Conservation (phyloP, 2,113 vertebrate genomes). For the Gopherus evgoodei region DNA sequence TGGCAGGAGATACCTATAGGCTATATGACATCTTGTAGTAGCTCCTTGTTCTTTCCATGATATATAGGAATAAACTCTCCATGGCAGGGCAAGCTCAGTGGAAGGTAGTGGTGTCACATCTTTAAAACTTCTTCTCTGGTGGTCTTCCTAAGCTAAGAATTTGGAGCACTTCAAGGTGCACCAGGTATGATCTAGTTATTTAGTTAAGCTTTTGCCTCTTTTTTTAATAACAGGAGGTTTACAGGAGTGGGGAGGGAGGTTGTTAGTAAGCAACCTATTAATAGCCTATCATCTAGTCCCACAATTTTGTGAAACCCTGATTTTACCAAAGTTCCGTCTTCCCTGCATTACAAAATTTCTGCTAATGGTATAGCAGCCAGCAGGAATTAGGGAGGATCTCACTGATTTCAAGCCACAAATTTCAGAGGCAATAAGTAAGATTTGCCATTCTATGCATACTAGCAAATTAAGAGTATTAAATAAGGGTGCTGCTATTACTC, state of each 20-base stretch:
- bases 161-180: not conserved
- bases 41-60: not conserved
- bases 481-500: not conserved
- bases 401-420: not conserved
- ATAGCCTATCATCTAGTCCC: not conserved
- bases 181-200: not conserved
- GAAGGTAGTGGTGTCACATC: not conserved
- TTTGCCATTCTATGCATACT: not conserved
- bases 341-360: not conserved
- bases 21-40: not conserved
- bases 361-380: not conserved
- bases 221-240: not conserved
- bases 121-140: not conserved
- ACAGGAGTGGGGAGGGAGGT: not conserved
- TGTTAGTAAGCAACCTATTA: not conserved
- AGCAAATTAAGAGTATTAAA: slow-evolving; percentile 9
- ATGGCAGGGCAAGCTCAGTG: not conserved
- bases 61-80: not conserved
- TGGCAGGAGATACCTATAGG: not conserved
- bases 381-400: not conserved
- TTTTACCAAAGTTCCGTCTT: not conserved
- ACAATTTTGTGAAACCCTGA: not conserved
- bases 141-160: not conserved
- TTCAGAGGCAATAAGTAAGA: not conserved
- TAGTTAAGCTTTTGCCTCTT: not conserved